phyloP scores from a whole-genome alignment of 2,113 vertebrate genomes.

The Peromyscus maniculatus region DNA sequence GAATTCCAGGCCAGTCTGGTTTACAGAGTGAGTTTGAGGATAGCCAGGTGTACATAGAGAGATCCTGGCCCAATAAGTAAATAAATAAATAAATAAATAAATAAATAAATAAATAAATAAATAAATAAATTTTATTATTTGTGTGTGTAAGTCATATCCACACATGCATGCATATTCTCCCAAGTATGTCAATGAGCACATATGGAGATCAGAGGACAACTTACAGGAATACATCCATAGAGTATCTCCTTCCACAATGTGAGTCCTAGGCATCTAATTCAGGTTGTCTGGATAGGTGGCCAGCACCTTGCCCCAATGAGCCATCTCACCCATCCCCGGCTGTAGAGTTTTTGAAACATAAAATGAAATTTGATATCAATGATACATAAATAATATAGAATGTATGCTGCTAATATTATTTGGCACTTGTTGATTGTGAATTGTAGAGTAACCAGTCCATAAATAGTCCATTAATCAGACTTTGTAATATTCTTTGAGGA shows the following conservation, averaged over 20 bases:
- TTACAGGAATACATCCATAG: not conserved
- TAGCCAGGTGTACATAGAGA: not conserved
- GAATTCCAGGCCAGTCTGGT: not conserved
- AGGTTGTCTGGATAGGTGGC: not conserved
- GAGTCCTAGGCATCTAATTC: not conserved
- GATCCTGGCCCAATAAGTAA: not conserved
- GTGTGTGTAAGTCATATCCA: not conserved
- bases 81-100: not conserved
- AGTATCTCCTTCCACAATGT: too few relatives aligned
- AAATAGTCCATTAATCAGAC: not conserved
- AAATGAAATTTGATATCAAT: not conserved
- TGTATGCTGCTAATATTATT: not conserved
- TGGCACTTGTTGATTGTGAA: not conserved
- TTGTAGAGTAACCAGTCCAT: not conserved
- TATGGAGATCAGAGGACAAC: not conserved
- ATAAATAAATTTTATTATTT: not conserved
- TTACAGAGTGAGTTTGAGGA: not conserved
- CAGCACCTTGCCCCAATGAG: not conserved
- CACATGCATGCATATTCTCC: fast-evolving
- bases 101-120: not conserved
- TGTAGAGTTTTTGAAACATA: not conserved
- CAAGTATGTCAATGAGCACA: not conserved
- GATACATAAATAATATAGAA: not conserved
- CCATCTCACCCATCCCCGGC: not conserved
- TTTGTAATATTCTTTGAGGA: not conserved